These are phyloP conservation scores for Alaudala cheleensis DNA, from an alignment of 2,113 vertebrate species.

Conservation along the genomic window DNA sequence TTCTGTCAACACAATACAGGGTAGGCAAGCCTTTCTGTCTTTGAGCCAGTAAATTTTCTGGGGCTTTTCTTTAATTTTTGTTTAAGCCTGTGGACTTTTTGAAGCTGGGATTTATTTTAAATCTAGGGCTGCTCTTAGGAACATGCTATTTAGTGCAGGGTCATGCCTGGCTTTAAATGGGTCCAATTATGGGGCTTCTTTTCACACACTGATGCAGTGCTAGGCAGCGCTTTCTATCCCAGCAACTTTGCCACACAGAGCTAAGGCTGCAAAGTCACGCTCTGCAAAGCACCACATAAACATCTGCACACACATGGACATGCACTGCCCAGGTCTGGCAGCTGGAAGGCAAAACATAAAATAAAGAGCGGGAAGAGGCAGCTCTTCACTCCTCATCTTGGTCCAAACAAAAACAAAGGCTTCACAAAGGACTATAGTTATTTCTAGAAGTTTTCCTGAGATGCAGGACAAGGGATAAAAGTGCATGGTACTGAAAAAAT, in stretches of 20 bases:
- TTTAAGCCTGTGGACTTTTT: background rate
- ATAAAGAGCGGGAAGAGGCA: background rate
- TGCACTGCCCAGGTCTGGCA: background rate
- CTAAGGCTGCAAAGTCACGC: background rate
- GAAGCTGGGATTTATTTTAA: background rate
- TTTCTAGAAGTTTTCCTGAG: background rate
- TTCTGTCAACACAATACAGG: background rate
- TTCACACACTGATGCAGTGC: background rate
- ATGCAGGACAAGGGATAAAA: background rate
- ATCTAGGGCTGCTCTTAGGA: background rate
- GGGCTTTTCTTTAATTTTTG: background rate
- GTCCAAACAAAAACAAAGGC: background rate
- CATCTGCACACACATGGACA: rapidly evolving
- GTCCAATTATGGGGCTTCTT: background rate
- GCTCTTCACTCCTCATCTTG: background rate
- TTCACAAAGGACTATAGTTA: background rate
- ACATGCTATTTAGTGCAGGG: background rate
- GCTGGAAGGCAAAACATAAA: background rate
- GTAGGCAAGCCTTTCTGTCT: background rate
- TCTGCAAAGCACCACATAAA: background rate
- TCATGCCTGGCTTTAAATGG: background rate
- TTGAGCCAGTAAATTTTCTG: background rate
- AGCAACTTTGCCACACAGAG: background rate
- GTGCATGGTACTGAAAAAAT: background rate
- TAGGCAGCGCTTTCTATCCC: background rate